These are phyloP conservation scores for Polydrusus pterygomalis DNA, from an alignment of 2,888 invertebrate species.

Conservation along the genomic window DNA sequence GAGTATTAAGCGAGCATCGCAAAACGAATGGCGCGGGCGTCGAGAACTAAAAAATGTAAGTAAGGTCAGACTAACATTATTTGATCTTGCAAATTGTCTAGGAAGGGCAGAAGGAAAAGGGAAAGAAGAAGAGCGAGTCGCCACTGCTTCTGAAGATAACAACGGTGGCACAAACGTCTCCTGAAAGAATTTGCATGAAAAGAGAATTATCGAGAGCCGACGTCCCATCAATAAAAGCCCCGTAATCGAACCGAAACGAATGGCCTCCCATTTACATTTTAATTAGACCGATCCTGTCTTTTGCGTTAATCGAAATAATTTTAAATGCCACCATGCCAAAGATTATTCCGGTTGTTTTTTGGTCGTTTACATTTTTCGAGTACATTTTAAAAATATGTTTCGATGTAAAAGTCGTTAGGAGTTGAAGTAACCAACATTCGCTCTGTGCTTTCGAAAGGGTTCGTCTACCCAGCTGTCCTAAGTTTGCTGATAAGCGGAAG, in stretches of 20 bases:
- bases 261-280: constrained; percentile 61
- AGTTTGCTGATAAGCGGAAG: no score
- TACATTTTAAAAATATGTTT: not conserved
- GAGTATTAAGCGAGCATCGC: no score
- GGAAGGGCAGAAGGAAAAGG: no score
- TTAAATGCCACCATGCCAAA: constrained; percentile 29
- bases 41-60: no score
- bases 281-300: constrained; percentile 54
- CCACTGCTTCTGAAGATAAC: constrained; percentile 28
- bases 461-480: no score
- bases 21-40: no score
- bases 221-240: constrained; percentile 61
- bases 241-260: constrained; percentile 64
- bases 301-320: constrained; percentile 31
- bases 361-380: not conserved
- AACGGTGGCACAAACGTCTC: constrained; percentile 44
- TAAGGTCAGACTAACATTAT: not conserved
- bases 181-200: constrained; percentile 61
- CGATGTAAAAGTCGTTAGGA: no score
- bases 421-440: no score
- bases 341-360: constrained; percentile 17
- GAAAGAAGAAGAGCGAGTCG: not conserved
- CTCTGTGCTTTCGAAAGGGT: no score
- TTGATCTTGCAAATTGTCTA: no score
- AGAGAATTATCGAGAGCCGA: constrained; percentile 62